Percentiles rank a stretch among this genome's conserved stretches.
Evolutionary conservation across 2,888 invertebrate genomes (phyloP).

Genomic region (Mesorhabditis belari): DNA sequence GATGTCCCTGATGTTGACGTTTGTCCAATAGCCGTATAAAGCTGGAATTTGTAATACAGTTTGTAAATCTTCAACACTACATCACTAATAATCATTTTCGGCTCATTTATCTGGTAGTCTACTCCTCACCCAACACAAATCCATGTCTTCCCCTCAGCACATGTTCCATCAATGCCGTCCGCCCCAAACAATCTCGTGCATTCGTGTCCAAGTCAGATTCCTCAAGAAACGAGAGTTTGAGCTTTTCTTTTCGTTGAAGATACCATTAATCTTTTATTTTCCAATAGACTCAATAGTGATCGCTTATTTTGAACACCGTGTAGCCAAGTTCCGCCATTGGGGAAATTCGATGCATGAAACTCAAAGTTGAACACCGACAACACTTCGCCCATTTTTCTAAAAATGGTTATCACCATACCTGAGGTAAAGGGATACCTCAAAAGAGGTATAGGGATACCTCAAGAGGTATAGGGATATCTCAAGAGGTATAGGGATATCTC

Average conservation of each 20-base stretch:
- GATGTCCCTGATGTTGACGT: not conserved
- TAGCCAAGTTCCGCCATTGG: not conserved
- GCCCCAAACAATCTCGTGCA: not conserved
- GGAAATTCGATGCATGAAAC: not conserved
- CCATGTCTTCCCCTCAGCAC: not conserved
- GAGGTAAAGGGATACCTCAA: too few species aligned
- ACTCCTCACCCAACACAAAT: not conserved
- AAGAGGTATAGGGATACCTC: too few species aligned
- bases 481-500: too few species aligned
- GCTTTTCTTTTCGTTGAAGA: too few species aligned
- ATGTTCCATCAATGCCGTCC: not conserved
- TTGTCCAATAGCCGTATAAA: not conserved
- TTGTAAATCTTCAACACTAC: too few species aligned
- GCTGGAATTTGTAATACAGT: too few species aligned
- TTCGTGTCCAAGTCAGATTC: not conserved
- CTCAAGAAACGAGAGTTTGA: too few species aligned
- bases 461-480: too few species aligned
- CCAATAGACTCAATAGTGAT: not conserved
- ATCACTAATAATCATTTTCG: too few species aligned
- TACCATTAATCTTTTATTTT: not conserved
- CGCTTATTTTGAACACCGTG: not conserved
- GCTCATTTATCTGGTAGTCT: too few species aligned
- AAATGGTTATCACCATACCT: not conserved
- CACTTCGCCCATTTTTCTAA: not conserved
- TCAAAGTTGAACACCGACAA: not conserved